Evolutionary conservation across 1,140 invertebrate species (phyloP), one percentile per base, ranked within the genome.

Genomic region (Melipona quadrifasciata): DNA sequence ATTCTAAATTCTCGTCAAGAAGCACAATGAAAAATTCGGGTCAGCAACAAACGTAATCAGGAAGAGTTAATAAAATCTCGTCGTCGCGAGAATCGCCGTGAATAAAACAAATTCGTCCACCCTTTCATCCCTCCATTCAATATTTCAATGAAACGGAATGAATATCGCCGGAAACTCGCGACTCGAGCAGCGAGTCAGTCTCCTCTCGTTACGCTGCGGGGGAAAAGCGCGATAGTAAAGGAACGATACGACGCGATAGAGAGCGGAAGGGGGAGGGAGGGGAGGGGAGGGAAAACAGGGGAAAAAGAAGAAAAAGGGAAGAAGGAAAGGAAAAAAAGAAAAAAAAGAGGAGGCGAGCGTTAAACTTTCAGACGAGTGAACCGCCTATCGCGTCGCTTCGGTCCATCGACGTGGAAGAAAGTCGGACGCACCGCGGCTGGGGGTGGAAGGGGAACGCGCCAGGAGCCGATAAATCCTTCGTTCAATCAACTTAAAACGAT

Each of bases 401-500:
- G 75, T 27, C 47, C 75, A 71, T 71, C 75, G 58, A 53, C 65
- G 82, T 68, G 82, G 82, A 85, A 89, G 4, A 57, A 81, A 89
- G 34, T 86, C 51, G 65, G 8, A 39, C 67, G 39, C 14, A 12
- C 16, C 71, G 27, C 53, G 72, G 24, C 47, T 24, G 53, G 17
- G 68, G 70, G 67, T 27, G 47, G n/a, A 55, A 47, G 55, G 75
- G 70, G 67, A 89, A 90, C 80, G 47, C 34, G 51, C 27, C 34
- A 80, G 67, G 12, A 34, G 17, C 21, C 73, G 87, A 92, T 93
- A 92, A 93, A 92, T 93, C 90, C 71, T 89, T 70, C 34, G 71
- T 92, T 90, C 92, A 92, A 93, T 93, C 92, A 91, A 90, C 91
- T 91, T 93, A 92, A 93, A 93, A 92, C 92, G 92, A 89, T 92